Evolutionary conservation across 2,888 invertebrate genomes (phyloP).

Genomic region (Drosophila tripunctata): DNA sequence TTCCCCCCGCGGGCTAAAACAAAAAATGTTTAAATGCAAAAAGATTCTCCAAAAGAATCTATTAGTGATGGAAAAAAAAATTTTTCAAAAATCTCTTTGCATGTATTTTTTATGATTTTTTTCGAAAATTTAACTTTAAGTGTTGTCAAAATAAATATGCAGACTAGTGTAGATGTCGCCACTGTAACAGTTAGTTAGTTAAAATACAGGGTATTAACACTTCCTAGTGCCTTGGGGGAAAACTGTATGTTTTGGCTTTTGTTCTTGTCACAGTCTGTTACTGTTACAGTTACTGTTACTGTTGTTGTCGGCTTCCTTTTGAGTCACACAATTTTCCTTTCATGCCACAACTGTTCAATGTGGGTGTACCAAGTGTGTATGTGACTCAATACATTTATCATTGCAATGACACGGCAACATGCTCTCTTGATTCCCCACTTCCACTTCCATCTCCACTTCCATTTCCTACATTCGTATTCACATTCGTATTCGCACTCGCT

Average conservation of each 20-base stretch:
- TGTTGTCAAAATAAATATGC: too few species aligned
- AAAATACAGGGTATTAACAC: neutral
- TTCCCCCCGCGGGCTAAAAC: too few species aligned
- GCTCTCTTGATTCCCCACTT: too few species aligned
- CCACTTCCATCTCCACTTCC: slow-evolving; percentile 39
- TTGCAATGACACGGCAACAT: slow-evolving; percentile 73
- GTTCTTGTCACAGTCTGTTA: slow-evolving; percentile 8
- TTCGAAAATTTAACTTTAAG: too few species aligned
- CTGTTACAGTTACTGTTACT: slow-evolving; percentile 7
- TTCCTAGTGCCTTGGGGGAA: neutral
- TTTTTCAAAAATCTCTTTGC: too few species aligned
- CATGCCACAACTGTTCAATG: slow-evolving; percentile 45
- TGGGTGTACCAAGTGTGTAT: slow-evolving; percentile 14
- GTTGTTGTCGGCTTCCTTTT: neutral
- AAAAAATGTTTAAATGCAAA: too few species aligned
- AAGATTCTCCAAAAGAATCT: too few species aligned
- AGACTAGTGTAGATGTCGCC: too few species aligned
- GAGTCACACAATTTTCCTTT: slow-evolving; percentile 67
- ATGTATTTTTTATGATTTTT: too few species aligned
- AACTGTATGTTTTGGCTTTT: neutral
- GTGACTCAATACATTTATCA: slow-evolving; percentile 75
- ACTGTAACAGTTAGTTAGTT: too few species aligned
- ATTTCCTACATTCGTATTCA: neutral
- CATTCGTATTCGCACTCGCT: neutral
- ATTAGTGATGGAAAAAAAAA: too few species aligned